phyloP scores from a whole-genome alignment of 2,797 vertebrate species.

The Steatocranus sp. region DNA sequence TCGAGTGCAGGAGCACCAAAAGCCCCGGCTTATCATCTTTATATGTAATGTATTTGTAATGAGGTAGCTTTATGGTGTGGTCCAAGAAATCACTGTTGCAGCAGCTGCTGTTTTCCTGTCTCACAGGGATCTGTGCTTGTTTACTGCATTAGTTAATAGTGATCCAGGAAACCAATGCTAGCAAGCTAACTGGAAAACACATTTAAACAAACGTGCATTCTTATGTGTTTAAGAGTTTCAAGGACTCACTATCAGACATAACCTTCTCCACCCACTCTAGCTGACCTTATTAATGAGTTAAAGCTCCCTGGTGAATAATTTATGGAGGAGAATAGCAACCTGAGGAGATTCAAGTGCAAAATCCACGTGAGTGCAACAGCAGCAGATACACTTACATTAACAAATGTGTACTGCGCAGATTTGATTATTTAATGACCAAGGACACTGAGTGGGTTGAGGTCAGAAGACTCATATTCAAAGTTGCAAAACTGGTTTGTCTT shows the following conservation, averaged over 20 bases:
- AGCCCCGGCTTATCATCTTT: accelerated
- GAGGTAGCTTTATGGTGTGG: not conserved
- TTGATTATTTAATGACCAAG: constrained; percentile 1
- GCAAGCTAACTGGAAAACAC: not conserved
- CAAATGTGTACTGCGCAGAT: not conserved
- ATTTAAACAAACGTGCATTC: not conserved
- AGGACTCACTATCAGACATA: not conserved
- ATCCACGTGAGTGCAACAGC: not conserved
- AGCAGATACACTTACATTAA: not conserved
- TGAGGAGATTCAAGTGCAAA: constrained; percentile 3
- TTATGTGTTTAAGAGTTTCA: not conserved
- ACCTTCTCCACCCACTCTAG: not conserved
- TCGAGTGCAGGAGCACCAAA: not conserved
- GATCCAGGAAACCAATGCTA: not conserved
- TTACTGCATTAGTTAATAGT: not conserved
- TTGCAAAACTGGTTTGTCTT: not conserved
- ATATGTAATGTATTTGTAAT: not conserved
- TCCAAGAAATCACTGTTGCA: not conserved
- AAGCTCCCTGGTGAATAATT: constrained; percentile 24
- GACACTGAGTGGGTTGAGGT: constrained; percentile 1
- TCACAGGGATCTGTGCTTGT: not conserved
- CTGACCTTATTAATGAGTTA: constrained; percentile 3
- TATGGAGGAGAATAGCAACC: constrained; percentile 14
- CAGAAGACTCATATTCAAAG: not conserved
- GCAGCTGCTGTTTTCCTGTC: not conserved